These are phyloP conservation scores for Caenorhabditis brenneri DNA, from an alignment of 1,140 invertebrate species.

Conservation along the genomic window DNA sequence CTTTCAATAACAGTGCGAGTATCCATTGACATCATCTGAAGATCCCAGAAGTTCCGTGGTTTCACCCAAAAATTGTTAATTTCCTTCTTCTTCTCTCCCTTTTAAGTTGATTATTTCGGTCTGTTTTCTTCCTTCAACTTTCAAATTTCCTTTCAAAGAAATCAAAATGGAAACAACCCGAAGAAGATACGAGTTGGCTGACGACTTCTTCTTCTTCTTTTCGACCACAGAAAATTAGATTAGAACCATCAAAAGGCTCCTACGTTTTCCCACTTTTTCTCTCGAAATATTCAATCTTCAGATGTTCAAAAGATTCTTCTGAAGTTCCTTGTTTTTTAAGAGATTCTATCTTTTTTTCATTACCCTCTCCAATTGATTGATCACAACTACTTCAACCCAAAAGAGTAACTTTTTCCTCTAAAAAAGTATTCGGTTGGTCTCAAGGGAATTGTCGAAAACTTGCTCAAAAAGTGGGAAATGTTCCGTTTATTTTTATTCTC, in stretches of 20 bases:
- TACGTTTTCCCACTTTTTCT: too few relatives aligned
- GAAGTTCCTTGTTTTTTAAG: too few relatives aligned
- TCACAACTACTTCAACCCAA: background rate
- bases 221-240: background rate
- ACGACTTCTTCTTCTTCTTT: background rate
- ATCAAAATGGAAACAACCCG: background rate
- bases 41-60: too few relatives aligned
- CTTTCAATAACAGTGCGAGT: too few relatives aligned
- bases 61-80: background rate
- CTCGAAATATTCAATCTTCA: too few relatives aligned
- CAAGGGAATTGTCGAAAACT: background rate
- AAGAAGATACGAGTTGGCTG: background rate
- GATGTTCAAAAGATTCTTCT: too few relatives aligned
- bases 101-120: background rate
- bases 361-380: background rate
- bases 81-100: background rate
- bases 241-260: slow-evolving; percentile 1
- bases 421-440: background rate
- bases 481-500: slow-evolving; percentile 16
- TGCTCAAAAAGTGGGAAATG: slow-evolving; percentile 2
- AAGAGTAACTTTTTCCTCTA: background rate
- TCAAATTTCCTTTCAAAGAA: background rate
- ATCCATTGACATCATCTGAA: background rate
- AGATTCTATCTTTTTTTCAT: background rate
- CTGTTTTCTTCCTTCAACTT: background rate